Conservation (phyloP, 2,888 invertebrate genomes). For the Lasioglossum marginatum region DNA sequence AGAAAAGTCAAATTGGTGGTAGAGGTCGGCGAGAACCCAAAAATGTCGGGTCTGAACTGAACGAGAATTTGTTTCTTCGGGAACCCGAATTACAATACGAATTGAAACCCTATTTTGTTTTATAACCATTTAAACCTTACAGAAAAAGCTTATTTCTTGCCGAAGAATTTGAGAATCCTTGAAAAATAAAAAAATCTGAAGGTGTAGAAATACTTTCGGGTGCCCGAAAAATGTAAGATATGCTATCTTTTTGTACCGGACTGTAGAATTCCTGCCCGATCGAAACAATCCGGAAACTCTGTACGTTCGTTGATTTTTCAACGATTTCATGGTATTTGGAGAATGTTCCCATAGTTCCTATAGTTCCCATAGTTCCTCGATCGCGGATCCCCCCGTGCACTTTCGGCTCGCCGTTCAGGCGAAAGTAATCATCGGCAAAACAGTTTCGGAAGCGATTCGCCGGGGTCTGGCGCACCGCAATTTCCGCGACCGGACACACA, state of each 20-base stretch:
- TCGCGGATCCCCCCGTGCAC: not conserved
- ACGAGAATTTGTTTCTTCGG: not conserved
- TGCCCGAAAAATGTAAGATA: no score
- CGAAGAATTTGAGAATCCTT: not conserved
- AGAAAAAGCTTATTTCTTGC: not conserved
- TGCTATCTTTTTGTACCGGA: no score
- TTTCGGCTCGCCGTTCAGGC: not conserved
- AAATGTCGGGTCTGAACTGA: no score
- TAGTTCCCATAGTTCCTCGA: not conserved
- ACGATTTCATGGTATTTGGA: not conserved
- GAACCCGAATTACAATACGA: not conserved
- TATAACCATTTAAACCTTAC: not conserved
- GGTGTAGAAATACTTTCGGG: no score
- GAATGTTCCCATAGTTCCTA: not conserved
- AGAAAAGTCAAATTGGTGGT: not conserved
- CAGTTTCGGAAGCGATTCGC: constrained; percentile 35
- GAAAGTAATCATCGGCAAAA: constrained; percentile 22
- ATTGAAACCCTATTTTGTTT: not conserved
- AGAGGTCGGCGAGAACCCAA: no score
- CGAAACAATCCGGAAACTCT: no score
- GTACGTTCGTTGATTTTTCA: not conserved
- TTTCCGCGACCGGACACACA: constrained; percentile 21
- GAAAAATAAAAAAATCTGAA: not conserved
- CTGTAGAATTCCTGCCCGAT: no score
- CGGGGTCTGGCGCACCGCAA: not conserved